Evolutionary conservation across 2,888 invertebrate genomes (phyloP).

Genomic region (Cecidostiba fungosa): DNA sequence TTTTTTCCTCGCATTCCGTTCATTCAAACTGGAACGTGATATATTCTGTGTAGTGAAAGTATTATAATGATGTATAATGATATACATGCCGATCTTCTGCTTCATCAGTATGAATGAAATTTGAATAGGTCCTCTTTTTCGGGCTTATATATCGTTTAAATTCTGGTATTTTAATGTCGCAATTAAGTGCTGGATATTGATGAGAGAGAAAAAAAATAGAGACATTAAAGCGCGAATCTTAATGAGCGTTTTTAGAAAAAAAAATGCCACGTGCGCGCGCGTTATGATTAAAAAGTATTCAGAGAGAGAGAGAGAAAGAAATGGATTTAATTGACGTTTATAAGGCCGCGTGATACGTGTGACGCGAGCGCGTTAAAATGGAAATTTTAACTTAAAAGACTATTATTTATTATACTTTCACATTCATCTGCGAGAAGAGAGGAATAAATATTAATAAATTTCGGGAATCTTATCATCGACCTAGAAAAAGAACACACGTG

Average conservation of each 20-base stretch:
- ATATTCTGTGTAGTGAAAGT: conserved; percentile 46
- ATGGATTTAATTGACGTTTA: conserved; percentile 21
- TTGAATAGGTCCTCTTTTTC: background rate
- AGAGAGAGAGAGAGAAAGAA: no score
- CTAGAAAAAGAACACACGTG: no score
- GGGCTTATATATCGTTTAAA: background rate
- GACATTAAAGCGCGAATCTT: no score
- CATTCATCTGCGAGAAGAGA: background rate
- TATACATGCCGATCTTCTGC: background rate
- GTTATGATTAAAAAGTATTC: conserved; percentile 22
- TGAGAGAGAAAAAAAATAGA: no score
- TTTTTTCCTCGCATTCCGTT: background rate
- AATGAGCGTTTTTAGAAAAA: no score
- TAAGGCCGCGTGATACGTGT: background rate
- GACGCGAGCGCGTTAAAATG: background rate
- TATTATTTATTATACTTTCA: conserved; percentile 10
- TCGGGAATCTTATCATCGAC: background rate
- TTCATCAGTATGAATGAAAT: conserved; percentile 3
- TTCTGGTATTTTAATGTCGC: background rate
- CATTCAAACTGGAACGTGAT: background rate
- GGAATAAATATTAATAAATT: conserved; percentile 10
- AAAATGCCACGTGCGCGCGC: no score
- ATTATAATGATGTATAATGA: conserved; percentile 40
- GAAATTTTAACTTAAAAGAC: background rate
- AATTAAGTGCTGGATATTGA: background rate